Base-by-base conservation (phyloP, 2,888 invertebrate genomes). In the Podabrus alpinus region DNA sequence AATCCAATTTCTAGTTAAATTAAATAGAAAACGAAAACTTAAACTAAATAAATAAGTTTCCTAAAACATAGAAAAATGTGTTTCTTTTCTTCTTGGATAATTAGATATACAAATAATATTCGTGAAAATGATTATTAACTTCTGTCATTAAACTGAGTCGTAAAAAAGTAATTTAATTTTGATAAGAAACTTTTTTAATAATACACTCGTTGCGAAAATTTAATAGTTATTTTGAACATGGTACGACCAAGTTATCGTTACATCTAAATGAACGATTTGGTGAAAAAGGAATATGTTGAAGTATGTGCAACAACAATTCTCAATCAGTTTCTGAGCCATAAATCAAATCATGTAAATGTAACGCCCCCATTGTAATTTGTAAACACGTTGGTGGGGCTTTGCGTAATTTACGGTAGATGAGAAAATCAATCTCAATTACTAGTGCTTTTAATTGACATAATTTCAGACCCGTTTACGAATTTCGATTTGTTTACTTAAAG, bases 291-390 rank as follows among this genome's bases (percentile, higher is more conserved):
- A 71, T 71, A 74, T 68, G 19, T 19, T 19, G 73, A 64, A 66
- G 66, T 66, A 73, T 70, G 67, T 68, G 69, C 68, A 71, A 19
- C 66, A 68, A 68, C 75, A 75, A 76, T 73, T 75, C 75, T 78
- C 79, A 76, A 79, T 79, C 76, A 79, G 77, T 79, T 77, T 74
- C 72, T 61, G 70, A 73, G 68, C 64, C 75, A 77, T 78, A 79
- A 79, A 79, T 79, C 79, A 78, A 77, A 77, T 72, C 77, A 79
- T 77, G 79, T 73, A 79, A 80, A 80, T 79, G 75, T 72, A 69
- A 66, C 76, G 73, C 72, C 75, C n/a, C 74, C 24, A 75, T 69
- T 75, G 77, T 80, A 77, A 79, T 79, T 80, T 80, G 77, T 77
- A 80, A 79, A 80, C 77, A 79, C 79, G 74, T 76, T 75, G 73